phyloP scores from a whole-genome alignment of 2,888 invertebrate genomes.

The Apamea anceps region DNA sequence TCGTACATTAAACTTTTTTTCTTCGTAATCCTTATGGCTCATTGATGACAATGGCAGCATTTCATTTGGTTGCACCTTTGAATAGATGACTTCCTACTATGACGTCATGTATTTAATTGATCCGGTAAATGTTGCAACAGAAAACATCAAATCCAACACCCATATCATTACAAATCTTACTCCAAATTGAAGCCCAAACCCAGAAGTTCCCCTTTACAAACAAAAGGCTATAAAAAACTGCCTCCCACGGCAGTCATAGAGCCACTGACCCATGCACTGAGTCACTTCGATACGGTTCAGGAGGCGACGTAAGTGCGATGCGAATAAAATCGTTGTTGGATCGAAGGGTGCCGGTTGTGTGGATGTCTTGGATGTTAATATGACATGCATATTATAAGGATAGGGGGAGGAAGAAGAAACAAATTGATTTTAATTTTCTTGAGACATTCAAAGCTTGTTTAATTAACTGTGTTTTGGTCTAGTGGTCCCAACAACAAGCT shows the following conservation, averaged over 20 bases:
- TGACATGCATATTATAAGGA: neutral
- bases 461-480: too few species aligned
- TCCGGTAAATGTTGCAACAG: neutral
- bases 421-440: neutral
- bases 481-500: too few species aligned
- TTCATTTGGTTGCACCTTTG: neutral
- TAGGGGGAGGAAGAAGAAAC: neutral
- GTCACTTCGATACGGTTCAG: constrained; percentile 75
- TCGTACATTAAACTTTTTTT: too few species aligned
- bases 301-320: constrained; percentile 29
- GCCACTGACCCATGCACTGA: constrained; percentile 75
- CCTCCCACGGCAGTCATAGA: constrained; percentile 78
- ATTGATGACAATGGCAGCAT: neutral
- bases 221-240: constrained; percentile 68
- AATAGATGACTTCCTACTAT: neutral
- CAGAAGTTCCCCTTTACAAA: constrained; percentile 49
- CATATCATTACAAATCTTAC: constrained; percentile 31
- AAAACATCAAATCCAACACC: neutral
- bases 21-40: too few species aligned
- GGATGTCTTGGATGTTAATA: neutral
- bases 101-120: neutral
- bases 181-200: constrained; percentile 39
- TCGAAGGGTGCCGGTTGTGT: constrained; percentile 36
- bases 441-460: neutral
- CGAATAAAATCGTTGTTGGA: constrained; percentile 45